Evolutionary conservation across 2,797 vertebrate genomes (phyloP), one percentile per base, ranked within the genome.

Genomic region (Pangasius djambal): DNA sequence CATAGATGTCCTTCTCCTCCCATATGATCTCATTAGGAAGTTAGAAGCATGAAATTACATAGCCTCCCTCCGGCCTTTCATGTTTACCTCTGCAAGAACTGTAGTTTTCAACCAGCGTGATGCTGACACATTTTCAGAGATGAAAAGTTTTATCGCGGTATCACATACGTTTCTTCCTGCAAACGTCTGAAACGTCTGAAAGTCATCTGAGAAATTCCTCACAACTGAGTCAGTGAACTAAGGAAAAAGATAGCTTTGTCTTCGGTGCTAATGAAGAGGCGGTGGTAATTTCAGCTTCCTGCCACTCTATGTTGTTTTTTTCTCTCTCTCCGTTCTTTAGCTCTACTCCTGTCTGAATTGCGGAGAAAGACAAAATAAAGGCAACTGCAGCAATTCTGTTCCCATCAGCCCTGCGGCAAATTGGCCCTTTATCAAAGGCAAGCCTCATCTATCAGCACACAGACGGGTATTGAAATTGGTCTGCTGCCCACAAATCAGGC

Each of bases 381-480:
- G 93, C 94, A 92, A 95, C 93, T 92, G 91, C 94, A 93, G 94
- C 94, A 95, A 94, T 95, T 96, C 93, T 93, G 95, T 95, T 93
- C 92, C 95, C 94, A 93, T 95, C 95, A 94, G 92, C 95, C 94
- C 86, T 74, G 91, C 93, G 92, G 95, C 94, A 96, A 96, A 96
- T 96, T 96, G 95, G 95, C 95, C 93, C 94, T 96, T 95, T 95
- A 95, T 96, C 96, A 96, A 96, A 93, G 89, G 57, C 92, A 92
- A 91, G 91, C 88, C 93, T 94, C 95, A 96, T 97, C 93, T 95
- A 95, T 96, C 96, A 96, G 94, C 88, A 87, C 89, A 92, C 92
- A 93, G 95, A 95, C 94, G 91, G 94, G 94, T 95, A 96, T 97
- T 96, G 96, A 96, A 96, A 96, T 96, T 95, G 95, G 94, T 92